phyloP scores from a whole-genome alignment of 2,888 invertebrate species.

The Xanthia icteritia region DNA sequence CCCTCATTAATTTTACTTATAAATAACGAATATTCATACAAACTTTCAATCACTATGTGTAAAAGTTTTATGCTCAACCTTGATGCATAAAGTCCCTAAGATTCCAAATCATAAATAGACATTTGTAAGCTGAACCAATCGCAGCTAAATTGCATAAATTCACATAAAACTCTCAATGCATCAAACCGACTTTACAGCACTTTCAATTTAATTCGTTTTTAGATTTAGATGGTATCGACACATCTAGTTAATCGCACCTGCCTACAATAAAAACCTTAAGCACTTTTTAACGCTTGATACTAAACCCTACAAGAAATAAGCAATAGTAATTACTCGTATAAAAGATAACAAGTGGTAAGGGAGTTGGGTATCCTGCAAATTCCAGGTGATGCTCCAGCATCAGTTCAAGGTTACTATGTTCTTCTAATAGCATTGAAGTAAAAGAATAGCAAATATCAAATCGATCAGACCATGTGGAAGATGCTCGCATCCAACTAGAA shows the following conservation, averaged over 20 bases:
- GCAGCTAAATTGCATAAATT: conserved; percentile 7
- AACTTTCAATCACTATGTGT: too few relatives aligned
- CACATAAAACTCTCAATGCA: conserved; percentile 31
- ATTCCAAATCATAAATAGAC: conserved; percentile 2
- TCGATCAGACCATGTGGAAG: too few relatives aligned
- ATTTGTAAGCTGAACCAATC: not conserved
- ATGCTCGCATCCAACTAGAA: too few relatives aligned
- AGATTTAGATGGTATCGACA: conserved; percentile 16
- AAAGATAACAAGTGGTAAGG: not conserved
- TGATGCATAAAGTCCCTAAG: not conserved
- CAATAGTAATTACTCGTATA: conserved; percentile 1
- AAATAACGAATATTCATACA: not conserved
- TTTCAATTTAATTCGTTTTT: conserved; percentile 8
- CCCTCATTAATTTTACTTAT: not conserved
- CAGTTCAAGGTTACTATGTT: too few relatives aligned
- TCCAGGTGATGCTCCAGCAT: too few relatives aligned
- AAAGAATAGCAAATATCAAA: too few relatives aligned
- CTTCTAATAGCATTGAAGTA: too few relatives aligned
- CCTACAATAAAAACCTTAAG: conserved; percentile 26
- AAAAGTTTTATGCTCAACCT: not conserved
- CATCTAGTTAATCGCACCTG: conserved; percentile 3
- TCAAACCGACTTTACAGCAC: not conserved
- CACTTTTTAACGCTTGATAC: conserved; percentile 10
- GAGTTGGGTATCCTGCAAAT: too few relatives aligned
- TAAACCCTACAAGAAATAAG: conserved; percentile 8